Evolutionary conservation across 2,888 invertebrate species (phyloP).

Genomic region (Drosophila longiperda): DNA sequence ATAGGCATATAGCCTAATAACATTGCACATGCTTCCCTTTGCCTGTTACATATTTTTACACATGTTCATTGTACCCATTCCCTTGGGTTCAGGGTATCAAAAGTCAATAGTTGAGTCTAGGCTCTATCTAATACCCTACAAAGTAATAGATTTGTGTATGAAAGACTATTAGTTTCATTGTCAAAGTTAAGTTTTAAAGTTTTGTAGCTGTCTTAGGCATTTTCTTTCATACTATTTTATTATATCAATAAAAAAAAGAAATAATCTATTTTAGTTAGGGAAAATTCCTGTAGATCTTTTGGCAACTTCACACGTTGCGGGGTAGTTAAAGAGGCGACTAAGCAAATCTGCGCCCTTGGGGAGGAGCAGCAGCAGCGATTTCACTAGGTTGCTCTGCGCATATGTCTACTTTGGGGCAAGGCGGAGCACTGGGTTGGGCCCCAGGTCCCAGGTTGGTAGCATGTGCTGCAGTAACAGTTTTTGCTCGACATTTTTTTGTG

Average conservation of each 20-base stretch:
- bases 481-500: conserved; percentile 36
- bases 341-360: conserved; percentile 26
- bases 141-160: background rate
- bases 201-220: background rate
- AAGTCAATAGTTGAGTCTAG: background rate
- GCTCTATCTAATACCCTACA: background rate
- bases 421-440: conserved; percentile 24
- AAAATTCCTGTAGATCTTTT: background rate
- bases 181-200: background rate
- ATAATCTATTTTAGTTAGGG: background rate
- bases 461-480: conserved; percentile 39
- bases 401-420: conserved; percentile 12
- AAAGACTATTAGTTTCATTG: background rate
- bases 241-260: background rate
- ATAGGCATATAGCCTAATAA: background rate
- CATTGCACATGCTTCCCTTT: background rate
- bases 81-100: background rate
- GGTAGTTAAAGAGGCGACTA: conserved; percentile 18
- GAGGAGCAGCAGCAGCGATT: conserved; percentile 12
- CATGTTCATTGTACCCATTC: background rate
- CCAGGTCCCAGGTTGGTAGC: conserved; percentile 23
- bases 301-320: background rate
- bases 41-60: background rate
- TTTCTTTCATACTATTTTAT: background rate
- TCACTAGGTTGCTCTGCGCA: conserved; percentile 21